Conservation (phyloP, 53 echinoderm and acorn worm species). For the Antedon mediterranea region DNA sequence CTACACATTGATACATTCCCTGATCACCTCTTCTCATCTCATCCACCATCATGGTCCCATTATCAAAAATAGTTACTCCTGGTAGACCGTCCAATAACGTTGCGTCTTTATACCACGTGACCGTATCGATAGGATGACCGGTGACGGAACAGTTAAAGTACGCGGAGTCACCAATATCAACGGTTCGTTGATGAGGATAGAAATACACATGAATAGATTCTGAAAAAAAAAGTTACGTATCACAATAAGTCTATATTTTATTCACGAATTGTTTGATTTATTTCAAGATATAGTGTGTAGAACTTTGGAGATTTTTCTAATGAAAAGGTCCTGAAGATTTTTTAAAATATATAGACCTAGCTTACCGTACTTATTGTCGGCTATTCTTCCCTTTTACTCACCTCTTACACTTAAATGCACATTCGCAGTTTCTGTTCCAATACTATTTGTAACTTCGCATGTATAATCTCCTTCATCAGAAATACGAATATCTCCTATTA, state of each 20-base stretch:
- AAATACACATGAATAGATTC: conserved; percentile 85
- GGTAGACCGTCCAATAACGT: conserved; percentile 77
- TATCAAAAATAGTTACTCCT: conserved; percentile 70
- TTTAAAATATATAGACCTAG: too few relatives aligned
- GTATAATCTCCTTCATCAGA: conserved; percentile 64
- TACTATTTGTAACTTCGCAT: conserved; percentile 42
- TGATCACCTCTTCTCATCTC: conserved; percentile 79
- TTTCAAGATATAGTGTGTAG: too few relatives aligned
- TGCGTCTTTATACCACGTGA: conserved; percentile 94
- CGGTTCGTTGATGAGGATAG: conserved; percentile 77
- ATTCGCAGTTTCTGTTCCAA: conserved; percentile 30
- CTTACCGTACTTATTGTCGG: too few relatives aligned
- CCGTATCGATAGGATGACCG: conserved; percentile 70
- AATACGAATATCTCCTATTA: conserved; percentile 32
- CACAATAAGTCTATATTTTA: too few relatives aligned
- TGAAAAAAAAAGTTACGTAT: conserved; percentile 18
- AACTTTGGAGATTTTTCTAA: too few relatives aligned
- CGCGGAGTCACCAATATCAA: conserved; percentile 85
- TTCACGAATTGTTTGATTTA: too few relatives aligned
- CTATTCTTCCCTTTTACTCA: conserved; percentile 4
- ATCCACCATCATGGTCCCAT: conserved; percentile 83
- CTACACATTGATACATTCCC: conserved; percentile 96
- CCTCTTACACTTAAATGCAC: conserved; percentile 55
- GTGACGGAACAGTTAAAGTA: conserved; percentile 89
- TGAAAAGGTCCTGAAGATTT: too few relatives aligned